Percentiles rank a stretch among this genome's conserved stretches.
Evolutionary conservation across 2,113 vertebrate species (phyloP).

Genomic region (Candoia aspera): DNA sequence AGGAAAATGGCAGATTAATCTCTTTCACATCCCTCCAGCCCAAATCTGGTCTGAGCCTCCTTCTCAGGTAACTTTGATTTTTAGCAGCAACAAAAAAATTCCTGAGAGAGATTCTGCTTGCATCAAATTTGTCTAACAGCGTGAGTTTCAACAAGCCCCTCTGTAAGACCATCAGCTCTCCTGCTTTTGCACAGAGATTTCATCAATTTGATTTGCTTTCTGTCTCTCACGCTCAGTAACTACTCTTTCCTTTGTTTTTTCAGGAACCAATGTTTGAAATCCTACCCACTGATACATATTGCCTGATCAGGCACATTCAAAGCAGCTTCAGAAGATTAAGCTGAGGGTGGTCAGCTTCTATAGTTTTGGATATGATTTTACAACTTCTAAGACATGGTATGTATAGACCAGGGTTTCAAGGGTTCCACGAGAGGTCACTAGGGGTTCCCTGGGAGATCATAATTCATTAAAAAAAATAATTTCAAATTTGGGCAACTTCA

Average conservation of each 20-base stretch:
- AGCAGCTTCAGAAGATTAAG: neutral
- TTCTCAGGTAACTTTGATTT: neutral
- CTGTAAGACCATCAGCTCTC: neutral
- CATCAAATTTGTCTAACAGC: neutral
- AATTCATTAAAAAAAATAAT: too few relatives aligned
- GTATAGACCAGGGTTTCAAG: too few relatives aligned
- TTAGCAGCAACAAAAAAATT: neutral
- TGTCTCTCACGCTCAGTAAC: neutral
- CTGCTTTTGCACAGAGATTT: neutral
- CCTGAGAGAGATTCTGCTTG: neutral
- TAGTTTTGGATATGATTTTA: too few relatives aligned
- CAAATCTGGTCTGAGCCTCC: neutral
- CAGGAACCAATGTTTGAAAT: neutral
- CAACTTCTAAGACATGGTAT: too few relatives aligned
- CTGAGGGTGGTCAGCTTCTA: too few relatives aligned
- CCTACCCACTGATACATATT: neutral
- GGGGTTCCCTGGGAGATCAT: too few relatives aligned
- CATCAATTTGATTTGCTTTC: neutral
- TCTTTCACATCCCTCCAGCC: neutral
- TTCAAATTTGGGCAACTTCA: too few relatives aligned
- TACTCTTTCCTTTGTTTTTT: neutral
- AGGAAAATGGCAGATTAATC: neutral
- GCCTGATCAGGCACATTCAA: neutral
- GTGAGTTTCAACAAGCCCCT: neutral
- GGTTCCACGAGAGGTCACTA: too few relatives aligned